phyloP scores from a whole-genome alignment of 2,113 vertebrate species.

The Leuciscus idus region DNA sequence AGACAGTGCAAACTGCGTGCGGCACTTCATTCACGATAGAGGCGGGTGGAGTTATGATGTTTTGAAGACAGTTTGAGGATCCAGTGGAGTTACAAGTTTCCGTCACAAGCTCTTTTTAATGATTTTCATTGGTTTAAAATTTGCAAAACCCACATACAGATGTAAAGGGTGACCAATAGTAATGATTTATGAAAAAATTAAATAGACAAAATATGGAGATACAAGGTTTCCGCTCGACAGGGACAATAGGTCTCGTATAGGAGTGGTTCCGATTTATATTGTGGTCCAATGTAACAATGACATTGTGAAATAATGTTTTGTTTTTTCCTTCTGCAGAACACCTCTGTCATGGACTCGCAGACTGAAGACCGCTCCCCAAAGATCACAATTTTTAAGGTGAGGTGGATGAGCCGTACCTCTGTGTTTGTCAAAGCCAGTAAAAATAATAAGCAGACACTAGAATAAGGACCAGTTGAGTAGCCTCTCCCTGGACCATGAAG shows the following conservation, averaged over 20 bases:
- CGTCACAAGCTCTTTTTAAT: too few species aligned
- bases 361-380: slow-evolving; percentile 89
- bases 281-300: background rate
- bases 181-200: too few species aligned
- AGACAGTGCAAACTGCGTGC: too few species aligned
- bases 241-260: background rate
- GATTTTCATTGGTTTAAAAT: too few species aligned
- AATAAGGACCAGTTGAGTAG: background rate
- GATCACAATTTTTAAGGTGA: slow-evolving; percentile 88
- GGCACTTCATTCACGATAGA: too few species aligned
- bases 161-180: too few species aligned
- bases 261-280: background rate
- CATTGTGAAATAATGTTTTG: background rate
- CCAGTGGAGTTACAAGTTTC: too few species aligned
- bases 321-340: slow-evolving; percentile 73
- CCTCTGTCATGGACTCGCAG: slow-evolving; percentile 89
- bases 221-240: too few species aligned
- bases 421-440: background rate
- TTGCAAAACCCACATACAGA: too few species aligned
- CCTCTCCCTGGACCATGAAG: slow-evolving; percentile 9
- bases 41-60: too few species aligned
- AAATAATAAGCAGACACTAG: background rate
- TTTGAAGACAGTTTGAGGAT: too few species aligned
- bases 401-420: slow-evolving; percentile 23
- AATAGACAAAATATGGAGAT: too few species aligned